phyloP scores from a whole-genome alignment of 2,797 vertebrate genomes.

The Falco peregrinus region DNA sequence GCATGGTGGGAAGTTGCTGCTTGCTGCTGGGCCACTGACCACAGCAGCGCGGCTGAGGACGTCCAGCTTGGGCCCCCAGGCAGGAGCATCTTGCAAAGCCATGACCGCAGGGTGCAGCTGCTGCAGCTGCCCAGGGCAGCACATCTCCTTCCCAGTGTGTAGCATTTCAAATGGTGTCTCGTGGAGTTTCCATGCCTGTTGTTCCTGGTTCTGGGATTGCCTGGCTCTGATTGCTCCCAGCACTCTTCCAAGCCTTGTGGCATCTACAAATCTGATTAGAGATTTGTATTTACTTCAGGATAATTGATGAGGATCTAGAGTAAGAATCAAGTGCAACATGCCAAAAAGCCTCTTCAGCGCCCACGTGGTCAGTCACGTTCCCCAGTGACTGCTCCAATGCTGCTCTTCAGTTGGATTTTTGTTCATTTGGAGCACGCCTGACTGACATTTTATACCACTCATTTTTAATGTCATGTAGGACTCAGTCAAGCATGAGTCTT shows the following conservation, averaged over 20 bases:
- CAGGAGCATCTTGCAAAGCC: accelerated
- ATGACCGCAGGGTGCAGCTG: not conserved
- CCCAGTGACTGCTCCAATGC: not conserved
- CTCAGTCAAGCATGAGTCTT: not conserved
- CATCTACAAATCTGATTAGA: not conserved
- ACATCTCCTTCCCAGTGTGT: accelerated
- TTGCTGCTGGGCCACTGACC: accelerated
- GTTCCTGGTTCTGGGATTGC: not conserved
- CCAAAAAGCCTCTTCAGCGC: not conserved
- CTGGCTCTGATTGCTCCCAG: not conserved
- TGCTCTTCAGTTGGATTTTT: not conserved
- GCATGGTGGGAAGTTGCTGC: not conserved
- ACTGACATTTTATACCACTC: not conserved
- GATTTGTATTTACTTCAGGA: not conserved
- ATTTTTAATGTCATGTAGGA: not conserved
- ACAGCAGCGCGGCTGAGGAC: too few species aligned
- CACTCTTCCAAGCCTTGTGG: not conserved
- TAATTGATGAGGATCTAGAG: not conserved
- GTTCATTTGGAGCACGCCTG: not conserved
- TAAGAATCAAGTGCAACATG: not conserved
- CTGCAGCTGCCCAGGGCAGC: not conserved
- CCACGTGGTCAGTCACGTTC: accelerated
- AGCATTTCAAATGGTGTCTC: not conserved
- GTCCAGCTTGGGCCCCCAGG: too few species aligned
- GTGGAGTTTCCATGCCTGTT: not conserved